Evolutionary conservation across 2,888 invertebrate genomes (phyloP).

Genomic region (Lepeophtheirus nordmannii): DNA sequence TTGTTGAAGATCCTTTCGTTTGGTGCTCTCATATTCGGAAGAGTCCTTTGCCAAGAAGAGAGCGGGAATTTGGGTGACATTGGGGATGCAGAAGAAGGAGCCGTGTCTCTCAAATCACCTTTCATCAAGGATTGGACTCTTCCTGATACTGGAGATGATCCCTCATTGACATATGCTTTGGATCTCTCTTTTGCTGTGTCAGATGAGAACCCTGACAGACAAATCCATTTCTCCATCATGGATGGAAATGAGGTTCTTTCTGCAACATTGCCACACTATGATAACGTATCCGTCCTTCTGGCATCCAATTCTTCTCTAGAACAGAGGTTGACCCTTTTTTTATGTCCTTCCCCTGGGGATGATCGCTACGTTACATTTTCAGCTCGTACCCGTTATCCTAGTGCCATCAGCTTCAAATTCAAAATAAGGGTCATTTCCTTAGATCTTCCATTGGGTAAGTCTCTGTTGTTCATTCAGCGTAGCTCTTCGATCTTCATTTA

Average conservation of each 20-base stretch:
- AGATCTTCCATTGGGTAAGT: neutral
- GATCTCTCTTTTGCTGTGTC: neutral
- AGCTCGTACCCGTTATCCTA: neutral
- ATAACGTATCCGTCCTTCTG: neutral
- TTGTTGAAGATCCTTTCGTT: too few relatives aligned
- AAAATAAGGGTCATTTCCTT: neutral
- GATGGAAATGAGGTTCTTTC: neutral
- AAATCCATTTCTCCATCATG: neutral
- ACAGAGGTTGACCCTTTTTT: neutral
- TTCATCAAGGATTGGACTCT: slow-evolving; percentile 2
- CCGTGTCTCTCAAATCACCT: neutral
- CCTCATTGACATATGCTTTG: neutral
- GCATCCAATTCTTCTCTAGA: neutral
- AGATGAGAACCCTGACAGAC: neutral
- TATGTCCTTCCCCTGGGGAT: neutral
- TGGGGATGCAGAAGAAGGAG: neutral
- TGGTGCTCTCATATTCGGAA: too few relatives aligned
- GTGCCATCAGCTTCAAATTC: neutral
- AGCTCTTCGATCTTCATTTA: neutral
- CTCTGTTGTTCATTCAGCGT: neutral
- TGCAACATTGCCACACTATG: neutral
- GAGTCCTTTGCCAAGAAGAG: too few relatives aligned
- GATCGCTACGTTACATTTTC: slow-evolving; percentile 3
- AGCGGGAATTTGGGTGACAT: neutral
- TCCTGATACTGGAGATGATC: neutral